Percentiles rank a stretch among this genome's conserved stretches.
These are phyloP conservation scores for Aleiodes testaceus DNA, from an alignment of 2,888 invertebrate species.

Conservation along the genomic window DNA sequence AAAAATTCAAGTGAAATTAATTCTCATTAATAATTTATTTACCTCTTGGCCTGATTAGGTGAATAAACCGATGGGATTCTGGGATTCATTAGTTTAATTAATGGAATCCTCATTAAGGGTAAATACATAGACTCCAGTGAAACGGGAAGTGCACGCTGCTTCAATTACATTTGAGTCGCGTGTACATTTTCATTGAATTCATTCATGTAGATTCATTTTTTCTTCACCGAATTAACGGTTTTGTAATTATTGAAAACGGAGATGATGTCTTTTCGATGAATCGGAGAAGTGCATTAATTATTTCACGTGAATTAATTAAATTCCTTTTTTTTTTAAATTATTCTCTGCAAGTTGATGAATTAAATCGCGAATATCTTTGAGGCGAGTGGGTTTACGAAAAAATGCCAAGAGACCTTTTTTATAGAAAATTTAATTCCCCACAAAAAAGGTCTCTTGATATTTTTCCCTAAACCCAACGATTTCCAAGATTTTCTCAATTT, in stretches of 20 bases:
- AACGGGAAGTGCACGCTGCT: constrained; percentile 52
- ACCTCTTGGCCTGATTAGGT: constrained; percentile 8
- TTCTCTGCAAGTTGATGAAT: too few relatives aligned
- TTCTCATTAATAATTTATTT: not conserved
- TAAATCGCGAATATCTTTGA: too few relatives aligned
- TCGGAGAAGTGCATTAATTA: not conserved
- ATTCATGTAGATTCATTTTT: constrained; percentile 18
- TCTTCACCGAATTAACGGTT: not conserved
- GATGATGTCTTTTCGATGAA: not conserved
- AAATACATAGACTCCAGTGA: constrained; percentile 51
- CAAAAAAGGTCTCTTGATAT: too few relatives aligned
- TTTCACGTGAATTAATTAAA: not conserved
- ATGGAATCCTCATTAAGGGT: constrained; percentile 64
- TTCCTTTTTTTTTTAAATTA: too few relatives aligned
- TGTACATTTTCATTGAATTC: constrained; percentile 28
- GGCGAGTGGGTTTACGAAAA: too few relatives aligned
- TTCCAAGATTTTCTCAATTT: too few relatives aligned
- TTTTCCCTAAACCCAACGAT: too few relatives aligned
- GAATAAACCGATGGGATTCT: constrained; percentile 58
- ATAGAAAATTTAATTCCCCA: too few relatives aligned
- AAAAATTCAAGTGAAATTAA: constrained; percentile 21
- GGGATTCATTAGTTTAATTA: constrained; percentile 67
- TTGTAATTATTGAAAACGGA: not conserved
- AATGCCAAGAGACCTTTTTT: too few relatives aligned
- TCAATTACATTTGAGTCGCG: constrained; percentile 60